Evolutionary conservation across 2,113 vertebrate species (phyloP).

Genomic region (Gymnocephalus cernua): DNA sequence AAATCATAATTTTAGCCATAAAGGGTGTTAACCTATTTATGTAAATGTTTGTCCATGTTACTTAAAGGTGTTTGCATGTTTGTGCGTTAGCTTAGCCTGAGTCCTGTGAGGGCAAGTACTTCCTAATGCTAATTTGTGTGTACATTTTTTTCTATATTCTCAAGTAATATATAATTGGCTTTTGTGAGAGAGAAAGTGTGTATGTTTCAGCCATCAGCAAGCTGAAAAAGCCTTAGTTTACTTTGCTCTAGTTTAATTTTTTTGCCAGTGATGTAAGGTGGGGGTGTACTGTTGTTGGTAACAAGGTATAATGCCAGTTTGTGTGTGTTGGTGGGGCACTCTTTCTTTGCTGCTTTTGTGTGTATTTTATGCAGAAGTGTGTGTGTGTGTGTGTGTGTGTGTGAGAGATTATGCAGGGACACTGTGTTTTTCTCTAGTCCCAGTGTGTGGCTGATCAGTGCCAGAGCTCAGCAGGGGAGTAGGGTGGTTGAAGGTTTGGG

Average conservation of each 20-base stretch:
- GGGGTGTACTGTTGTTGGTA: slow-evolving; percentile 19
- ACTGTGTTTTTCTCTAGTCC: slow-evolving; percentile 54
- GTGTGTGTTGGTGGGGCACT: slow-evolving; percentile 11
- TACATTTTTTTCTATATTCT: background rate
- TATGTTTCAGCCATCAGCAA: background rate
- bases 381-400: slow-evolving; percentile 22
- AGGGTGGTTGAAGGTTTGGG: slow-evolving; percentile 22
- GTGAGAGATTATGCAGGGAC: slow-evolving; percentile 37
- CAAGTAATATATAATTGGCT: slow-evolving; percentile 4
- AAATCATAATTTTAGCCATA: background rate
- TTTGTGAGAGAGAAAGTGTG: background rate
- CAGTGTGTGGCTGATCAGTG: slow-evolving; percentile 69
- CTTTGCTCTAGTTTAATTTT: slow-evolving; percentile 42
- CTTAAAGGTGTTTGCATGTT: background rate
- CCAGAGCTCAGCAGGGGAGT: slow-evolving; percentile 63
- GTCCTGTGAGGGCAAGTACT: background rate
- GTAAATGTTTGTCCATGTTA: background rate
- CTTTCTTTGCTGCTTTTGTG: slow-evolving; percentile 13
- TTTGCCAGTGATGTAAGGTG: background rate
- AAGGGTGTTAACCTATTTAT: background rate
- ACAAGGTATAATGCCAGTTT: slow-evolving; percentile 26
- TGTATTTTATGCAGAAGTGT: slow-evolving; percentile 37
- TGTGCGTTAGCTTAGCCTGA: background rate
- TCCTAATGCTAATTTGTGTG: background rate
- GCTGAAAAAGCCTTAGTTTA: slow-evolving; percentile 36